phyloP scores from a whole-genome alignment of 1,140 invertebrate genomes.

The Drosophila persimilis region DNA sequence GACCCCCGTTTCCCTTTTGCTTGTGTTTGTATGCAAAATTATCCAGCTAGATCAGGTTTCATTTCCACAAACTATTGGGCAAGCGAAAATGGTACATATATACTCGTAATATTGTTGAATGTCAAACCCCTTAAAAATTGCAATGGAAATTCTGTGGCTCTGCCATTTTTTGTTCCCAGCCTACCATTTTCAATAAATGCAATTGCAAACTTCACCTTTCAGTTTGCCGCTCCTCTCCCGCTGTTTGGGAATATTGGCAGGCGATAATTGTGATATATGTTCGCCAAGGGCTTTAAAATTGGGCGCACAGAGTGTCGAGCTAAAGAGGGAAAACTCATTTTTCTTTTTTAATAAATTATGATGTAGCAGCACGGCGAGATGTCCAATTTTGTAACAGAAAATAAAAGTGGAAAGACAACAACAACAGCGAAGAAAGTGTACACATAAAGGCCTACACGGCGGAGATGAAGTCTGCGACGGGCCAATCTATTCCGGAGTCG shows the following conservation, averaged over 20 bases:
- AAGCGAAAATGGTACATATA: background rate
- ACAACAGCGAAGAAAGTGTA: conserved; percentile 14
- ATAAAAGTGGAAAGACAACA: conserved; percentile 16
- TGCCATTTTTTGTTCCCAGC: background rate
- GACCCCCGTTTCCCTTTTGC: background rate
- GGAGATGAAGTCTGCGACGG: conserved; percentile 20
- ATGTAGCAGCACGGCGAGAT: conserved; percentile 68
- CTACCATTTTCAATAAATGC: conserved; percentile 28
- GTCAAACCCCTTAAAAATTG: background rate
- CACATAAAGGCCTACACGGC: conserved; percentile 39
- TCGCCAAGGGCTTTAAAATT: conserved; percentile 61
- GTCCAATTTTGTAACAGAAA: conserved; percentile 67
- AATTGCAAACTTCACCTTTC: conserved; percentile 18
- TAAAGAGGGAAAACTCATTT: conserved; percentile 69
- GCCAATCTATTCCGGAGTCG: conserved; percentile 39
- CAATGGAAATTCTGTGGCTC: background rate
- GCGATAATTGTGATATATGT: conserved; percentile 71
- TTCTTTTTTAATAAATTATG: conserved; percentile 76
- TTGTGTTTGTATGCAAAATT: too few relatives aligned
- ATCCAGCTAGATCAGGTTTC: background rate
- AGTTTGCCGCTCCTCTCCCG: conserved; percentile 16
- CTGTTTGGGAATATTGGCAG: conserved; percentile 46
- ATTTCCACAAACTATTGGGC: background rate
- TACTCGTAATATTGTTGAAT: too few relatives aligned
- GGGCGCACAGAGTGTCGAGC: conserved; percentile 14